phyloP scores from a whole-genome alignment of 2,797 vertebrate genomes.

The Cuculus canorus region DNA sequence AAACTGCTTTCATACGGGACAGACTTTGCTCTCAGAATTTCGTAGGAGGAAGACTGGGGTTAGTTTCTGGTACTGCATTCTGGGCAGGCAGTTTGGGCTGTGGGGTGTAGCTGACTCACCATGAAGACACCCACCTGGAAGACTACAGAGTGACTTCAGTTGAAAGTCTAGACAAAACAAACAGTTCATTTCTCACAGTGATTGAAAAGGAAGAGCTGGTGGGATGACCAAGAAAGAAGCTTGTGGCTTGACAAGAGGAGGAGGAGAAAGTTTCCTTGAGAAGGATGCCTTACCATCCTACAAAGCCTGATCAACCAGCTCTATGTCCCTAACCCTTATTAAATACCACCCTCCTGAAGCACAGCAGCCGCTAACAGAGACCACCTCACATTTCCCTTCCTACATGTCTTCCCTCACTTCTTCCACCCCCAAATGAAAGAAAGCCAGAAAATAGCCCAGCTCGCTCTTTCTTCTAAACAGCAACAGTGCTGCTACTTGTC shows the following conservation, averaged over 20 bases:
- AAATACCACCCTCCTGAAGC: not conserved
- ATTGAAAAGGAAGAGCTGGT: conserved; percentile 24
- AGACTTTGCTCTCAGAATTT: not conserved
- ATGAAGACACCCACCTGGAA: conserved; percentile 44
- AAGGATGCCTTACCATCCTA: not conserved
- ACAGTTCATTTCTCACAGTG: not conserved
- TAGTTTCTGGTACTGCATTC: conserved; percentile 11
- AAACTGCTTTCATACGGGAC: not conserved
- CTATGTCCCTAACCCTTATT: not conserved
- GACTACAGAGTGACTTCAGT: conserved; percentile 20
- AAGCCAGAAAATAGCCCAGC: not conserved
- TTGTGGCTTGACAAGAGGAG: not conserved
- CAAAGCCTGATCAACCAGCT: not conserved
- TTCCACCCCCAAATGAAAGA: not conserved
- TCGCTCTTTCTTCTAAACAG: not conserved
- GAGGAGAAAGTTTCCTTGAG: not conserved
- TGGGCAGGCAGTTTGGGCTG: conserved; percentile 19
- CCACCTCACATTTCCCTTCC: not conserved
- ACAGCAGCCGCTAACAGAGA: not conserved
- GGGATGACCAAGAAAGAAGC: not conserved
- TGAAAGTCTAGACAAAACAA: conserved; percentile 41
- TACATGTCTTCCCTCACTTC: not conserved
- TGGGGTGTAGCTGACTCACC: conserved; percentile 38
- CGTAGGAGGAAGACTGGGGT: not conserved
- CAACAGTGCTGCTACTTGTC: not conserved